Evolutionary conservation across 23 tunicate genomes (phyloP).

Genomic region (Trididemnum clinides): DNA sequence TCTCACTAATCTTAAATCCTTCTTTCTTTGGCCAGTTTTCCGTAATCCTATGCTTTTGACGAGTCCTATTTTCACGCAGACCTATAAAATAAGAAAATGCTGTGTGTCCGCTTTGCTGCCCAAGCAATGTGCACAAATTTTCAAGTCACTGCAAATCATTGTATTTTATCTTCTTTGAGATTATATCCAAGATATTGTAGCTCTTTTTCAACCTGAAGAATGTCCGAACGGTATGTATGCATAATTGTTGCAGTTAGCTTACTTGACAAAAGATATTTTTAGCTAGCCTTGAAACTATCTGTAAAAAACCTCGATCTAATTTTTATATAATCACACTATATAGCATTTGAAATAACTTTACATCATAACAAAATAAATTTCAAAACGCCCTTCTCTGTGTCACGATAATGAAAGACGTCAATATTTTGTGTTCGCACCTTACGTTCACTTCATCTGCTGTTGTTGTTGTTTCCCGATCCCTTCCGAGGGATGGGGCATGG

Average conservation of each 20-base stretch:
- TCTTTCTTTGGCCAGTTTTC: constrained; percentile 3
- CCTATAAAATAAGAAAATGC: constrained; percentile 16
- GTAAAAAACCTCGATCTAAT: not conserved
- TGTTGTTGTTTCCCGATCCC: too few relatives aligned
- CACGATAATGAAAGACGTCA: not conserved
- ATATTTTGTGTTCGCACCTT: not conserved
- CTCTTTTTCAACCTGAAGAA: too few relatives aligned
- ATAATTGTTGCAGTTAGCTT: not conserved
- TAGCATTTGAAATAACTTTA: not conserved
- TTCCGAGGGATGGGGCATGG: too few relatives aligned
- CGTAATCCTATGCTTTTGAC: constrained; percentile 16
- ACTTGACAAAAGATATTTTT: not conserved
- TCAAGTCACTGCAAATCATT: constrained; percentile 4
- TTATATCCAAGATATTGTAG: not conserved
- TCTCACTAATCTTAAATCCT: constrained; percentile 10
- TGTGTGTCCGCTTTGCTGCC: not conserved
- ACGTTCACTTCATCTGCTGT: not conserved
- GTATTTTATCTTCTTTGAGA: not conserved
- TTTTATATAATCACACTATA: not conserved
- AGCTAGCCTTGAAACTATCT: too few relatives aligned
- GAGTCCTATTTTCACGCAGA: constrained; percentile 20
- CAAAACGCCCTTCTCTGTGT: not conserved
- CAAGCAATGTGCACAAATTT: not conserved
- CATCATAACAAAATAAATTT: not conserved
- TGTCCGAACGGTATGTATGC: constrained; percentile 1